Conservation (phyloP, 2,797 vertebrate genomes). For the Bradypus variegatus region DNA sequence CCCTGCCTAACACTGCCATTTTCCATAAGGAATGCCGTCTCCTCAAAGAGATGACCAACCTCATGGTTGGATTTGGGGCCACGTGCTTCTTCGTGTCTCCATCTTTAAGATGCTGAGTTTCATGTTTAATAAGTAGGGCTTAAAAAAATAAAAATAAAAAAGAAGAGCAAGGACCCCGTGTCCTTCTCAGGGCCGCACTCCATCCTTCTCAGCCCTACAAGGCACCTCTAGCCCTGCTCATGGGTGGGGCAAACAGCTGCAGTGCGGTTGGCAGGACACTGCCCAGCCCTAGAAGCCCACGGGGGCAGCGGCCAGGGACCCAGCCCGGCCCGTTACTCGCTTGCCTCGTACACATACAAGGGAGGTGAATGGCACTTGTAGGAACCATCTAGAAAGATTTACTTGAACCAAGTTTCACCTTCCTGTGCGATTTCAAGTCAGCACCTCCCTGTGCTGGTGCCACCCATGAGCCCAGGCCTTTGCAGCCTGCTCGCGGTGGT, state of each 20-base stretch:
- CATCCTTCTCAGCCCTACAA: neutral
- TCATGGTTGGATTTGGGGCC: neutral
- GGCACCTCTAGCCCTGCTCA: neutral
- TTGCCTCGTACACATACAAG: neutral
- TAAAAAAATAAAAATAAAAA: neutral
- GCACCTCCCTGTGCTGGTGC: neutral
- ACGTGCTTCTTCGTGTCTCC: neutral
- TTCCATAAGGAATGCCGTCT: neutral
- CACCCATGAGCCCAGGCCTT: slow-evolving; percentile 31
- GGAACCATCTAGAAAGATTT: slow-evolving; percentile 20
- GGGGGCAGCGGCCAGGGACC: neutral
- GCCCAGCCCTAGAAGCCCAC: neutral
- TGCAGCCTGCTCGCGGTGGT: slow-evolving; percentile 39
- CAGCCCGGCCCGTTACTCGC: neutral
- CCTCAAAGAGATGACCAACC: neutral
- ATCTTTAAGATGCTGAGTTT: neutral
- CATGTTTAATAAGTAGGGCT: neutral
- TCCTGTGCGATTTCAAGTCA: slow-evolving; percentile 54
- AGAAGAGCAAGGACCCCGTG: neutral
- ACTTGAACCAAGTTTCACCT: slow-evolving; percentile 50
- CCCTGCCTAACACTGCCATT: neutral
- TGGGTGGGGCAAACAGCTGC: neutral
- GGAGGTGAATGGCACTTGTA: neutral
- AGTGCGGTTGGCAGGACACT: neutral
- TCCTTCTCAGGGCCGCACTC: neutral